Conservation (phyloP, 2,797 vertebrate species). For the Mormyrops attenuatus region DNA sequence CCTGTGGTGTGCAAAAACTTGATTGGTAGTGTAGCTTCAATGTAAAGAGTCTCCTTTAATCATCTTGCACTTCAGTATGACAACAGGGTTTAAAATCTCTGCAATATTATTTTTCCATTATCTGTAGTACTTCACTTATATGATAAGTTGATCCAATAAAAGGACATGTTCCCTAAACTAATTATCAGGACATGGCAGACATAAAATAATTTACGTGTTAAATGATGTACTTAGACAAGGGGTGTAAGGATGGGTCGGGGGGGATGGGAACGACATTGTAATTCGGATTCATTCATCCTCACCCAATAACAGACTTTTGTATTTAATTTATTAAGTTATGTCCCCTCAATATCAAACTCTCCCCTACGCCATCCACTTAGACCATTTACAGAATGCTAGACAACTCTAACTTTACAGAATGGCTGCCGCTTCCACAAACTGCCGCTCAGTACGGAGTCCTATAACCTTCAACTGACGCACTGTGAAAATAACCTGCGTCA, state of each 20-base stretch:
- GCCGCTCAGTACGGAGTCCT: neutral
- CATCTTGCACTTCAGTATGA: neutral
- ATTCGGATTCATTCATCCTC: neutral
- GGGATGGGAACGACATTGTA: neutral
- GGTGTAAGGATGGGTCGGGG: neutral
- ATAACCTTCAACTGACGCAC: neutral
- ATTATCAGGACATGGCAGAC: neutral
- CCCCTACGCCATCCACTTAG: neutral
- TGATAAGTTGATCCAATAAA: neutral
- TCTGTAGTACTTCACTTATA: neutral
- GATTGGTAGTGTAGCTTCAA: neutral
- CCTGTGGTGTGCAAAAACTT: neutral
- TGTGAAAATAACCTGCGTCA: neutral
- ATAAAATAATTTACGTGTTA: slow-evolving; percentile 3
- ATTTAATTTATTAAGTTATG: neutral
- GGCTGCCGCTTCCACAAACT: neutral
- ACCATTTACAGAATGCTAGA: neutral
- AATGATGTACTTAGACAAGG: neutral
- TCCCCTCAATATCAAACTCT: neutral
- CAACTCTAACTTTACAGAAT: neutral
- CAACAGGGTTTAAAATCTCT: neutral
- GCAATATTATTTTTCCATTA: neutral
- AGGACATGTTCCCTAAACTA: neutral
- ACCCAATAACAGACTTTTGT: neutral
- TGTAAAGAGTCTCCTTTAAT: neutral